Evolutionary conservation across 1,140 invertebrate species (phyloP).

Genomic region (Papilio machaon): DNA sequence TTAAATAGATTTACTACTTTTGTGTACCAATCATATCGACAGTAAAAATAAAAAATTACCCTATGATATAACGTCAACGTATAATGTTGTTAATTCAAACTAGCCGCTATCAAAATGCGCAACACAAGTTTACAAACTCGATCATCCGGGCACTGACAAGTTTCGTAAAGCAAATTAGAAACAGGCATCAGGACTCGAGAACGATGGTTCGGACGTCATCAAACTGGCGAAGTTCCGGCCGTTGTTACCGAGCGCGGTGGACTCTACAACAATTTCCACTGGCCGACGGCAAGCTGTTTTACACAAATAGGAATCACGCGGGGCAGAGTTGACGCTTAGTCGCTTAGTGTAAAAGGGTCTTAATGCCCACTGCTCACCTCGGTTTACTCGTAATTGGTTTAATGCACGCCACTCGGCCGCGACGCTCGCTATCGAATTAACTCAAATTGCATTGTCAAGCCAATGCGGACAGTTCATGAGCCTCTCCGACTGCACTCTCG

Average conservation of each 20-base stretch:
- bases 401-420: constrained; percentile 55
- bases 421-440: constrained; percentile 67
- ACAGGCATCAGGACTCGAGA: constrained; percentile 4
- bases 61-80: not conserved
- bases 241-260: constrained; percentile 44
- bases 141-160: constrained; percentile 6
- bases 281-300: not conserved
- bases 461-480: constrained; percentile 41
- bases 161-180: constrained; percentile 9
- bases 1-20: no score
- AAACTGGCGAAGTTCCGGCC: constrained; percentile 3
- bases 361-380: constrained; percentile 50
- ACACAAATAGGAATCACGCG: not conserved
- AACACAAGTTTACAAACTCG: constrained; percentile 6
- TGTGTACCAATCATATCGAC: not conserved
- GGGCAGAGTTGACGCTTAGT: not conserved
- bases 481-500: not conserved
- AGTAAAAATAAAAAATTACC: no score
- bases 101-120: not conserved
- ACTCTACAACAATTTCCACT: constrained; percentile 47
- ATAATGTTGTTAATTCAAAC: not conserved
- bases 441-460: constrained; percentile 76
- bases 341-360: not conserved
- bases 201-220: constrained; percentile 7
- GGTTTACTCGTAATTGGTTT: constrained; percentile 76